Evolutionary conservation across 2,797 vertebrate genomes (phyloP), one percentile per base, ranked within the genome.

Genomic region (Setipinna tenuifilis): DNA sequence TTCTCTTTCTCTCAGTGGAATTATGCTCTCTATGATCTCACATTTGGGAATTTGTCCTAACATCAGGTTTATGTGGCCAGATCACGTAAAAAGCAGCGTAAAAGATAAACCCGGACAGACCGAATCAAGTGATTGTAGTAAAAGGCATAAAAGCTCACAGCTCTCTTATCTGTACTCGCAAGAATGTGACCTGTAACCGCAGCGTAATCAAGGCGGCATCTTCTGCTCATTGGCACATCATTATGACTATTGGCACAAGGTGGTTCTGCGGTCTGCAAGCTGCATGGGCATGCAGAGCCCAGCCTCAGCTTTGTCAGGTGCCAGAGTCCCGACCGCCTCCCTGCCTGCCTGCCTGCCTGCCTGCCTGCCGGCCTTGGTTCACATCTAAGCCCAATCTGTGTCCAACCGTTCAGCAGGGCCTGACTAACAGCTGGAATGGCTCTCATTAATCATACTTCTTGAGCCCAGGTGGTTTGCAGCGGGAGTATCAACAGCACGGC

Each of bases 361-460:
- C 48, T 35, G n/a, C 61, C 44, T 44, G 71, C 5, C 12, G 5
- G 28, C 28, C 68, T 41, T 44, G 71, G 44, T 78, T 75, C 28
- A 75, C 31, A 35, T 75, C 25, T 75, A 23, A 59, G 28, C 16
- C 21, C 46, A 21, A 23, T 41, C 50, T 35, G 7, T 4, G 28
- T 23, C 61, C 82, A 9, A 14, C 9, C 7, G 50, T 9, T 54
- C 50, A 17, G 41, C 23, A 14, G 57, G 23, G 23, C 11, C 71
- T 46, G 44, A 62, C 83, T 88, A 54, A 88, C 68, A 84, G 85
- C 85, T 84, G 65, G 80, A 82, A 83, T 84, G 54, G 23, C 71
- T 61, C 80, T 86, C 82, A 82, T 87, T 87, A 84, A 84, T 87
- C 83, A 84, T 28, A 25, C n/a, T 61, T 54, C 80, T 68, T 11